Evolutionary conservation across 1,140 invertebrate species (phyloP).

Genomic region (Pinna nobilis): DNA sequence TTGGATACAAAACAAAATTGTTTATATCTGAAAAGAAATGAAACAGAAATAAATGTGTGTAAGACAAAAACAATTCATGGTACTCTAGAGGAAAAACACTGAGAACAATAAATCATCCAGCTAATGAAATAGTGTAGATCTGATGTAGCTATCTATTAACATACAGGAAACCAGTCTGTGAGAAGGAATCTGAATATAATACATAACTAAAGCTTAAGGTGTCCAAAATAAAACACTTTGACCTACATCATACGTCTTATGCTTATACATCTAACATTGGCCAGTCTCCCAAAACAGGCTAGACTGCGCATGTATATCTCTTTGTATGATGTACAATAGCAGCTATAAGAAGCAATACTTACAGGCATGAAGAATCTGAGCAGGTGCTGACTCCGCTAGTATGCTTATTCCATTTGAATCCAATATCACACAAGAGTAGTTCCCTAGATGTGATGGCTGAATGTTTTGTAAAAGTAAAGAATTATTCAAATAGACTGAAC

Average conservation of each 20-base stretch:
- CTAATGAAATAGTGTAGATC: background rate
- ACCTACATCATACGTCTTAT: background rate
- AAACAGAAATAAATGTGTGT: background rate
- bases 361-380: constrained; percentile 38
- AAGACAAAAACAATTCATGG: background rate
- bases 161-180: background rate
- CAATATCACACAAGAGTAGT: constrained; percentile 39
- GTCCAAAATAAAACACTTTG: background rate
- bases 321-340: background rate
- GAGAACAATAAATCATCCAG: background rate
- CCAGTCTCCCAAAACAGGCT: background rate
- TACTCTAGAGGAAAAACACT: background rate
- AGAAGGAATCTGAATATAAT: background rate
- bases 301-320: too few species aligned
- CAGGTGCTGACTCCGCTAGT: constrained; percentile 18
- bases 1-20: constrained; percentile 26
- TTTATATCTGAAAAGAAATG: constrained; percentile 28
- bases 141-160: background rate
- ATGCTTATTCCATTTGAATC: background rate
- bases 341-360: constrained; percentile 3
- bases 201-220: background rate
- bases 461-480: constrained; percentile 38
- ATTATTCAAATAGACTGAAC: constrained; percentile 39
- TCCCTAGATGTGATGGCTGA: constrained; percentile 27
- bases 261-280: background rate